Conservation (phyloP, 2,888 invertebrate species). For the Philaethria dido region DNA sequence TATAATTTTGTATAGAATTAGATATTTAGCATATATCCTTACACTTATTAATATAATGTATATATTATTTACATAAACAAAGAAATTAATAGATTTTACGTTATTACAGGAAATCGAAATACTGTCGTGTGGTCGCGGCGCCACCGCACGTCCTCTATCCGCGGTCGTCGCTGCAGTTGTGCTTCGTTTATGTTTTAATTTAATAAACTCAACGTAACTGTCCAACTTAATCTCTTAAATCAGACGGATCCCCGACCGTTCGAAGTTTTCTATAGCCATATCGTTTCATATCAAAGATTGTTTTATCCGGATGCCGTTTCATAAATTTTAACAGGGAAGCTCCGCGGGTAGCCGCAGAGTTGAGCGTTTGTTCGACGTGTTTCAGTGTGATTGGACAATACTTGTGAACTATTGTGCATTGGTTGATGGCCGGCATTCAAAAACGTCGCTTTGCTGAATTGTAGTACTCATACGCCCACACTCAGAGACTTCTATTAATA, state of each 20-base stretch:
- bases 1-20: too few species aligned
- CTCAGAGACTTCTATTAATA: neutral
- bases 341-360: constrained; percentile 56
- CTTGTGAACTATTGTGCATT: constrained; percentile 49
- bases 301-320: constrained; percentile 36
- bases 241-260: constrained; percentile 43
- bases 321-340: constrained; percentile 48
- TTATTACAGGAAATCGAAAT: constrained; percentile 85
- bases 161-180: constrained; percentile 56
- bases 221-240: constrained; percentile 43
- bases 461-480: neutral
- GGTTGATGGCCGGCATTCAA: constrained; percentile 16
- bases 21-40: too few species aligned
- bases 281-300: constrained; percentile 46
- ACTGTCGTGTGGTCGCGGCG: constrained; percentile 84
- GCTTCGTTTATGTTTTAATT: constrained; percentile 51
- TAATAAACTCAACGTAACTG: constrained; percentile 69
- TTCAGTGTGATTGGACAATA: constrained; percentile 55
- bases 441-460: neutral
- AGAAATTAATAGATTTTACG: neutral
- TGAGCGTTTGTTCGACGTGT: constrained; percentile 56
- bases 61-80: neutral
- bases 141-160: constrained; percentile 54
- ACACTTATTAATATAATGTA: constrained; percentile 36
- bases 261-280: constrained; percentile 46